These are phyloP conservation scores for Beris morrisii DNA, from an alignment of 2,888 invertebrate genomes.

Conservation along the genomic window DNA sequence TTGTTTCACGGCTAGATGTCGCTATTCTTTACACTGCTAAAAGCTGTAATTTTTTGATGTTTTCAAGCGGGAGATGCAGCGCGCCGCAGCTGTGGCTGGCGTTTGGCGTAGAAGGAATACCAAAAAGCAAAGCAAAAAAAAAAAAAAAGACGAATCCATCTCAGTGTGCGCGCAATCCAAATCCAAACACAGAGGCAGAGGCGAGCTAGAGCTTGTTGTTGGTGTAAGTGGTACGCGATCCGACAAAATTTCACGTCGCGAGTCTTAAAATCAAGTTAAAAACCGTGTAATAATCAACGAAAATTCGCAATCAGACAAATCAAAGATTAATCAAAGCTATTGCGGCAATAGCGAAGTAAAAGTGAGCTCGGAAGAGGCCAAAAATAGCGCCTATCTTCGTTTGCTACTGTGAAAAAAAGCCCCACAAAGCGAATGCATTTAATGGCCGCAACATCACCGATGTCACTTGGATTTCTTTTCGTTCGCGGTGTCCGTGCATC, in stretches of 20 bases:
- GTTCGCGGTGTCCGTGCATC: conserved; percentile 22
- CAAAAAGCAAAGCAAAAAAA: background rate
- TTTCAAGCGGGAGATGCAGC: conserved; percentile 7
- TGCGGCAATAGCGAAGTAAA: background rate
- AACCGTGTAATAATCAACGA: background rate
- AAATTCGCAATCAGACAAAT: conserved; percentile 3
- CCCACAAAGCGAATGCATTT: conserved; percentile 22
- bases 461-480: conserved; percentile 22
- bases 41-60: background rate
- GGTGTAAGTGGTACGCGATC: conserved; percentile 24
- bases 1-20: conserved; percentile 1
- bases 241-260: conserved; percentile 7
- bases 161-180: conserved; percentile 10
- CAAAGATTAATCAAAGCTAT: background rate
- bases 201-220: background rate
- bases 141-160: background rate
- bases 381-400: conserved; percentile 1
- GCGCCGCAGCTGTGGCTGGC: conserved; percentile 6
- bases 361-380: background rate
- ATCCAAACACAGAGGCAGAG: conserved; percentile 3
- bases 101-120: background rate
- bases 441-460: conserved; percentile 30
- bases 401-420: conserved; percentile 1
- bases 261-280: background rate
- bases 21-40: background rate